Conservation (phyloP, 2,797 vertebrate genomes). For the Sebastes matsubarae region DNA sequence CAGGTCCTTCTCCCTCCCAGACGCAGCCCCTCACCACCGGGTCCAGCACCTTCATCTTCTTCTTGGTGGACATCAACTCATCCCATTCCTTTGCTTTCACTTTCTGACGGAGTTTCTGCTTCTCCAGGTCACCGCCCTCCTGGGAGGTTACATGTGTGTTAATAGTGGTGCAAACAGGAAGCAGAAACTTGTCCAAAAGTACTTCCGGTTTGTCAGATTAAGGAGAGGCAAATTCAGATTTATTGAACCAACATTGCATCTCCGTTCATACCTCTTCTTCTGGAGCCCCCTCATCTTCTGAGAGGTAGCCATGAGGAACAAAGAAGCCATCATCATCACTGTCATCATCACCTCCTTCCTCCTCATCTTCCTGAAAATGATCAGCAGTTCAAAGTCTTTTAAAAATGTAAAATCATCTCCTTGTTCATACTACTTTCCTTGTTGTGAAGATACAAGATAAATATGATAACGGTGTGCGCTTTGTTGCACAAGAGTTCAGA, state of each 20-base stretch:
- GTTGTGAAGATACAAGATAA: background rate
- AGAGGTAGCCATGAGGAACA: slow-evolving; percentile 98
- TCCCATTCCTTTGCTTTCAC: slow-evolving; percentile 98
- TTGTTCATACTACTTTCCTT: background rate
- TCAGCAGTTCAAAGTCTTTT: background rate
- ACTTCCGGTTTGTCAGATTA: background rate
- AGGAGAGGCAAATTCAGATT: background rate
- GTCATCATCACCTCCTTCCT: slow-evolving; percentile 90
- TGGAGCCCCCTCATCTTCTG: slow-evolving; percentile 93
- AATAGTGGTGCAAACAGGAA: background rate
- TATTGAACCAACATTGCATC: background rate
- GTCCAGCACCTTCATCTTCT: slow-evolving; percentile 89
- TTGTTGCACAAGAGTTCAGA: background rate
- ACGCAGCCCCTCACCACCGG: slow-evolving; percentile 89
- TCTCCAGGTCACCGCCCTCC: slow-evolving; percentile 91
- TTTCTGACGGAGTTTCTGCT: slow-evolving; percentile 92
- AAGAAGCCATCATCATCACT: slow-evolving; percentile 97
- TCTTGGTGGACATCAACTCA: slow-evolving; percentile 92
- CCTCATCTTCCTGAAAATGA: slow-evolving; percentile 91
- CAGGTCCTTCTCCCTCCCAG: slow-evolving; percentile 81
- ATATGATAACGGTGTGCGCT: background rate
- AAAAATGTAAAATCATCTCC: background rate
- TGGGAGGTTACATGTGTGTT: slow-evolving; percentile 43
- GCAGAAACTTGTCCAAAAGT: background rate
- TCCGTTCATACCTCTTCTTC: slow-evolving; percentile 80